Evolutionary conservation across 1,140 invertebrate genomes (phyloP).

Genomic region (Monochamus saltuarius): DNA sequence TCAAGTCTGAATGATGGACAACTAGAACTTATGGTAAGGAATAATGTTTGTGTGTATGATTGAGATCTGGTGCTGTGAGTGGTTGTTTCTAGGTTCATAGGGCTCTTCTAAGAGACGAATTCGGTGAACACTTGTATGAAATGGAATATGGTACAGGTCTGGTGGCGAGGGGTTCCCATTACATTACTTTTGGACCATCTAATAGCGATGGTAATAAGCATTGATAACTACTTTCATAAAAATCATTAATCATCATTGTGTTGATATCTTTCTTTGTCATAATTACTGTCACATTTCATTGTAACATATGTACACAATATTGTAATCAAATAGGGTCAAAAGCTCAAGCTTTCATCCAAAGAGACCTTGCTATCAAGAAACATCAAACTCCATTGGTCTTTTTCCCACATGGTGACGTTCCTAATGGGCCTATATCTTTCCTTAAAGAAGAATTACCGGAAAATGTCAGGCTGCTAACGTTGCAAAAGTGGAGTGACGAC

Average conservation of each 20-base stretch:
- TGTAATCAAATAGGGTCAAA: neutral
- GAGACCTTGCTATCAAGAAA: neutral
- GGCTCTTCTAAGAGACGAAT: neutral
- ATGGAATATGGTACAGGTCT: constrained; percentile 3
- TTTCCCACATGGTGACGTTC: neutral
- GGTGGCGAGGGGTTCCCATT: neutral
- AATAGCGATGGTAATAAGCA: neutral
- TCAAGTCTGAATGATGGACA: constrained; percentile 71
- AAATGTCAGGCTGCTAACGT: constrained; percentile 70
- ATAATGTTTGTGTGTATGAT: no score
- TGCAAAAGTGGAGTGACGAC: constrained; percentile 62
- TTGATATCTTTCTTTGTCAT: no score
- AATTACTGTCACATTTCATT: no score
- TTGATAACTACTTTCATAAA: no score
- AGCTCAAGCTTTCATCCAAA: neutral
- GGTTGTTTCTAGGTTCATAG: neutral
- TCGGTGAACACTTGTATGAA: constrained; percentile 2
- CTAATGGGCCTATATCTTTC: neutral
- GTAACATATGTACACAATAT: neutral
- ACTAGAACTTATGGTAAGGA: constrained; percentile 69
- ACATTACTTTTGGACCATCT: neutral
- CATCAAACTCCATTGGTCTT: neutral
- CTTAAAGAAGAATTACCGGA: constrained; percentile 55
- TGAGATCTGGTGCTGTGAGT: no score
- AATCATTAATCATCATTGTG: no score